These are phyloP conservation scores for Pseudomyrmex dendroicus DNA, from an alignment of 1,140 invertebrate genomes.

Conservation along the genomic window DNA sequence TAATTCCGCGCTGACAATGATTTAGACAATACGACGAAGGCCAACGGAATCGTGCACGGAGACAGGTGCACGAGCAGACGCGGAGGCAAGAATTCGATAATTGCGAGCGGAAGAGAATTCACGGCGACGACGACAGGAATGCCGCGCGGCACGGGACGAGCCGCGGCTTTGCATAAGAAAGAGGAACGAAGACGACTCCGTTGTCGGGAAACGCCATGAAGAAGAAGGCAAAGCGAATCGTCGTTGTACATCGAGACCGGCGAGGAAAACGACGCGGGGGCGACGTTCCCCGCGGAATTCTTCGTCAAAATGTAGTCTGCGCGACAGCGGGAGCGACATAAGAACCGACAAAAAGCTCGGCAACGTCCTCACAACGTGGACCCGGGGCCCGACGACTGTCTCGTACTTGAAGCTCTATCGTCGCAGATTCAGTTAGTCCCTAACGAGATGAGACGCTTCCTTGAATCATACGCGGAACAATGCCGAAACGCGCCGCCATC, in stretches of 20 bases:
- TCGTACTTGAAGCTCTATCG: constrained; percentile 75
- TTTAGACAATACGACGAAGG: constrained; percentile 57
- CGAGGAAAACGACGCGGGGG: constrained; percentile 17
- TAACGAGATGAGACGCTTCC: constrained; percentile 52
- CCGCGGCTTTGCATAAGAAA: constrained; percentile 49
- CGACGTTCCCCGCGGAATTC: constrained; percentile 40
- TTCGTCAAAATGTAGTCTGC: constrained; percentile 55
- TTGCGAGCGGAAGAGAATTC: constrained; percentile 63
- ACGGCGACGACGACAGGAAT: constrained; percentile 47
- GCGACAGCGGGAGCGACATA: constrained; percentile 21
- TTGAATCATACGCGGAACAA: constrained; percentile 34
- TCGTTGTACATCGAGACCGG: constrained; percentile 16
- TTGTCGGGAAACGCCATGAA: neutral
- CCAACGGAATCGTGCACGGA: constrained; percentile 63
- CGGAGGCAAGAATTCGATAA: constrained; percentile 73
- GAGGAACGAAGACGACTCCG: constrained; percentile 17
- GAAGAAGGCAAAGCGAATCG: neutral
- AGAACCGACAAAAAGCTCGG: constrained; percentile 71
- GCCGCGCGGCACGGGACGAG: constrained; percentile 37
- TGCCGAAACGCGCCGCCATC: constrained; percentile 5
- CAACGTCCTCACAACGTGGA: constrained; percentile 52
- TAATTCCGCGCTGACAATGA: constrained; percentile 43
- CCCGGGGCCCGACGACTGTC: constrained; percentile 43
- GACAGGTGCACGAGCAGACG: constrained; percentile 47
- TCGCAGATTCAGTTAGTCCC: constrained; percentile 67